These are phyloP conservation scores for Neoniphon sammara DNA, from an alignment of 2,797 vertebrate genomes.

Conservation along the genomic window DNA sequence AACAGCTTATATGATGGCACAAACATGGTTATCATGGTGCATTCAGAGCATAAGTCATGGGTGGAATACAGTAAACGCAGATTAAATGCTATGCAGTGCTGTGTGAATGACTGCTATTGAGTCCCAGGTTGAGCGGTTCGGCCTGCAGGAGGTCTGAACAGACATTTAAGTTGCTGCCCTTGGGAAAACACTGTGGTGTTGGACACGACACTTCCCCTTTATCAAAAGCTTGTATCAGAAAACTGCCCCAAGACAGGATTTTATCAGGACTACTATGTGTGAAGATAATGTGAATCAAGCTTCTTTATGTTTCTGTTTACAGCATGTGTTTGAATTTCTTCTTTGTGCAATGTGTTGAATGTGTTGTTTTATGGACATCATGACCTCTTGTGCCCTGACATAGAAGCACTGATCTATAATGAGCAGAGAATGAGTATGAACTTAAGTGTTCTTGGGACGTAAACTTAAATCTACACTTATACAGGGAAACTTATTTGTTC, in stretches of 20 bases:
- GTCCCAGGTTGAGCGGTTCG: conserved; percentile 5
- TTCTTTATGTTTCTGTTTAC: conserved; percentile 25
- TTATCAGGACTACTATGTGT: not conserved
- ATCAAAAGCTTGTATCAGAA: conserved; percentile 6
- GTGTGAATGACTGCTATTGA: conserved; percentile 20
- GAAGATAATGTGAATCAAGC: conserved; percentile 23
- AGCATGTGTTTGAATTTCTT: not conserved
- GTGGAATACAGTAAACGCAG: conserved; percentile 8
- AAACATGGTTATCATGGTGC: not conserved
- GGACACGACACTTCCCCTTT: conserved; percentile 7
- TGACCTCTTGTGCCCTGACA: not conserved
- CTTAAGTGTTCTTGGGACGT: not conserved
- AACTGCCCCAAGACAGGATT: conserved; percentile 2
- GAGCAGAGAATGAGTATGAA: not conserved
- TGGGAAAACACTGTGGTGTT: conserved; percentile 5
- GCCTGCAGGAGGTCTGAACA: conserved; percentile 28
- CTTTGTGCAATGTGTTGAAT: conserved; percentile 6
- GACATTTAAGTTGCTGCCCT: not conserved
- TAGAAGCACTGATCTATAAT: conserved; percentile 9
- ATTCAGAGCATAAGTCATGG: not conserved
- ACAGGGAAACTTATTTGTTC: not conserved
- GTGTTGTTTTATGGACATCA: conserved; percentile 1
- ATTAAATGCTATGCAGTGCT: conserved; percentile 23
- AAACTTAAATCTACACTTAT: not conserved
- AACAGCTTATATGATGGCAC: not conserved